Evolutionary conservation across 2,113 vertebrate species (phyloP), one percentile per base, ranked within the genome.

Genomic region (Phalacrocorax carbo): DNA sequence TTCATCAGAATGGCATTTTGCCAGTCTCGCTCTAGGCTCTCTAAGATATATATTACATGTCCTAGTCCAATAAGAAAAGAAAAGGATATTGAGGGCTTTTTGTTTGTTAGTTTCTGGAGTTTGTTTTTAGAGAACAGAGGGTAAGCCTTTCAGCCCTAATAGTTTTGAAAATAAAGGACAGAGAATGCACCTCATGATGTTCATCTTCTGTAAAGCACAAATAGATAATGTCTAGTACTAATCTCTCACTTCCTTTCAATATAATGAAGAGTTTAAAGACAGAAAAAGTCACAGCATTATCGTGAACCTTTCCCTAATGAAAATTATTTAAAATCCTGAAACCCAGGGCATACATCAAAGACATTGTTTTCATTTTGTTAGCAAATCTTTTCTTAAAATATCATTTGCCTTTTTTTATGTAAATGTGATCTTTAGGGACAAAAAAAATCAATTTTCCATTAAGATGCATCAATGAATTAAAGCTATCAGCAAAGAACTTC

Each of bases 401-500:
- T 0, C 0, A 23, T 75, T 82, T 91, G 46, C 23, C 15, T 11
- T 70, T 75, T 82, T 81, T 61, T 15, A 95, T 88, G 58, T 61
- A 88, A 92, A 86, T 96, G 71, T 82, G 54, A 86, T 88, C 52
- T 92, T 71, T 51, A 64, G 49, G 40, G 54, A 90, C 51, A 3
- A 30, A 36, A 65, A 88, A 62, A 80, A 77, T 69, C 23, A 34
- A 40, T 90, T 96, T 92, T 75, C 69, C 64, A 93, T 87, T 91
- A 82, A 91, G 52, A 86, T 78, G 48, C 42, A 88, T 86, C 86
- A 83, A 10, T 78, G 68, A 94, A 94, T 83, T 88, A 90, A 95
- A 86, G 49, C 40, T 55, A 73, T 62, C 55, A 91, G 71, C 69
- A 88, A 91, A 80, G 89, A 94, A 82, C 65, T 68, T 84, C 4